phyloP scores from a whole-genome alignment of 1,140 invertebrate species.

The Pteromalus puparum region DNA sequence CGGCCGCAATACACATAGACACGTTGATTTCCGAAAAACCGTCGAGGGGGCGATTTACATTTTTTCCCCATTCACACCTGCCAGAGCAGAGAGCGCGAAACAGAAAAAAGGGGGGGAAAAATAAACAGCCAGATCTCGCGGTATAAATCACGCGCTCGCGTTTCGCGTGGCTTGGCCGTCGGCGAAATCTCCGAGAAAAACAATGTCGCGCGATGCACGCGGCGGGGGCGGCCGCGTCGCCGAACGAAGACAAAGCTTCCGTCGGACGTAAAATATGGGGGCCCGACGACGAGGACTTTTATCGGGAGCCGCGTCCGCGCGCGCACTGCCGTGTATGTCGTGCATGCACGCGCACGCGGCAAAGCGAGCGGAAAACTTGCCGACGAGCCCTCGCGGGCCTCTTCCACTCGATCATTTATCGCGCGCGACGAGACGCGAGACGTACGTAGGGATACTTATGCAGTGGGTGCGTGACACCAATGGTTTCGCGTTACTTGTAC shows the following conservation, averaged over 20 bases:
- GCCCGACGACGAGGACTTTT: slow-evolving; percentile 25
- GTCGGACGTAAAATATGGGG: slow-evolving; percentile 50
- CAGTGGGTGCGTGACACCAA: neutral
- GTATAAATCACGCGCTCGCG: slow-evolving; percentile 43
- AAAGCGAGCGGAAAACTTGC: slow-evolving; percentile 23
- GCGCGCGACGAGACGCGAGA: neutral
- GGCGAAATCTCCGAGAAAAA: slow-evolving; percentile 48
- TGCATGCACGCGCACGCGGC: slow-evolving; percentile 31
- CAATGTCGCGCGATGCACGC: slow-evolving; percentile 43
- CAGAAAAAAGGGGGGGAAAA: neutral
- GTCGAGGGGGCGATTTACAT: slow-evolving; percentile 37
- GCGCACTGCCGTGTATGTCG: no score
- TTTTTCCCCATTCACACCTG: slow-evolving; percentile 38
- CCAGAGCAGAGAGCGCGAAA: neutral
- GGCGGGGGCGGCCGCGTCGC: neutral
- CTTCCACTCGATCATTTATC: slow-evolving; percentile 14
- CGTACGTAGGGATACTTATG: neutral
- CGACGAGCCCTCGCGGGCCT: neutral
- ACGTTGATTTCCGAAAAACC: slow-evolving; percentile 33
- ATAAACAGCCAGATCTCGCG: slow-evolving; percentile 44
- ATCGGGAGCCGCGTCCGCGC: slow-evolving; percentile 14
- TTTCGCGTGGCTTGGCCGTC: neutral
- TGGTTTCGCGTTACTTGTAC: neutral
- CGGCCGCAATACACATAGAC: neutral
- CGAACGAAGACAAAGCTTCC: slow-evolving; percentile 54